Evolutionary conservation across 2,113 vertebrate genomes (phyloP).

Genomic region (Phalacrocorax aristotelis): DNA sequence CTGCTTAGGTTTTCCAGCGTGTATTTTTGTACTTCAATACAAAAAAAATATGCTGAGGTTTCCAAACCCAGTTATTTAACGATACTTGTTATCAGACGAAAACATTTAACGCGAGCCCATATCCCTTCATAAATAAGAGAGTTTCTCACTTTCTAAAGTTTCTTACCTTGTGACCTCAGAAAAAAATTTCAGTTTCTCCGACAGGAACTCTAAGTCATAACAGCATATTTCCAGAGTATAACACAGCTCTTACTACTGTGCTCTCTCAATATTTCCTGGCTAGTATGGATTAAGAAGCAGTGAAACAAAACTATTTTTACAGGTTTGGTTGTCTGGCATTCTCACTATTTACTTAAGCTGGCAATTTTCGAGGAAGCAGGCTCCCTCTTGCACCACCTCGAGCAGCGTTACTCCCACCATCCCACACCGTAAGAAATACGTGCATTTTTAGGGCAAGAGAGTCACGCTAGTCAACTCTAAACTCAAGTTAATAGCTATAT

Average conservation of each 20-base stretch:
- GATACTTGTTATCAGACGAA: conserved; percentile 23
- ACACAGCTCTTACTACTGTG: background rate
- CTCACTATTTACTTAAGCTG: conserved; percentile 31
- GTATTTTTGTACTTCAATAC: background rate
- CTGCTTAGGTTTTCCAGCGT: background rate
- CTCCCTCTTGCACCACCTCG: background rate
- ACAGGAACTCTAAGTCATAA: conserved; percentile 30
- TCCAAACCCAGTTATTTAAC: background rate
- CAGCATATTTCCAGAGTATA: conserved; percentile 32
- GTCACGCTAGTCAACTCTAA: background rate
- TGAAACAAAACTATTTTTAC: conserved; percentile 58
- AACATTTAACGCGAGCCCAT: background rate
- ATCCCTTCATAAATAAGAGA: conserved; percentile 13
- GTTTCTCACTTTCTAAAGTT: conserved; percentile 51
- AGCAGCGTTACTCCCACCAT: background rate
- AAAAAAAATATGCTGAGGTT: background rate
- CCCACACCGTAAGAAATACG: background rate
- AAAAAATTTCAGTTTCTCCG: background rate
- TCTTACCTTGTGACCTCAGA: conserved; percentile 33
- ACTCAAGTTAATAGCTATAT: background rate
- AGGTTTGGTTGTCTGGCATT: conserved; percentile 45
- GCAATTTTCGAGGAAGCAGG: background rate
- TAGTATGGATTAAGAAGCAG: conserved; percentile 7
- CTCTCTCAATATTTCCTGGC: conserved; percentile 49
- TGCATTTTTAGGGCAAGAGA: background rate